Base-by-base conservation (phyloP, 2,113 vertebrate genomes). In the Pica pica region DNA sequence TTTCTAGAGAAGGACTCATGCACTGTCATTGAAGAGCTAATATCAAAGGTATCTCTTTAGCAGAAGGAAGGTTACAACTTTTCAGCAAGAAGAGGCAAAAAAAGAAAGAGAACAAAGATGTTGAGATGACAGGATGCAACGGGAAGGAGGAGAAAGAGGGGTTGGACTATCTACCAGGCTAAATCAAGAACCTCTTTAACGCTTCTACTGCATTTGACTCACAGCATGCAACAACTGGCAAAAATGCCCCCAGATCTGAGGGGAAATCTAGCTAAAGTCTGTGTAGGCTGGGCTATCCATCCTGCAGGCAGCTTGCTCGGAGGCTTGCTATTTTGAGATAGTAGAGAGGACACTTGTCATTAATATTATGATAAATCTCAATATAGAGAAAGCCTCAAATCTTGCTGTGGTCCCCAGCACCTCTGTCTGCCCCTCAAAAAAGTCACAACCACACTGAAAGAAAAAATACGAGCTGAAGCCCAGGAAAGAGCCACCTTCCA, bases 301-400 rank as follows among this genome's bases (percentile, higher is more conserved):
- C 94, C 94, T 93, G 93, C 83, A 75, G 93, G 94, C 94, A 94
- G 94, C 83, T 67, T 56, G 86, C 86, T 91, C 6, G 7, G 23
- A 55, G 93, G 68, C 91, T 71, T 89, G 80, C 94, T 94, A 94
- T 94, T 96, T 60, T 81, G 47, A 89, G 95, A 89, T 22, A 47
- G 87, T 13, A 52, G 68, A 90, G 64, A 92, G 73, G 60, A 76
- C 44, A 89, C 80, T 56, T 90, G 67, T 80, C 79, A 95, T 92
- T 83, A 95, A 89, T 92, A 83, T 81, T 55, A 59, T 11, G 89
- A 81, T 86, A 80, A 90, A 93, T 80, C 83, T 79, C 79, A 86
- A 37, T 26, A 39, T 0, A 83, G 83, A 92, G n/a, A 41, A 75
- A 87, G 52, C 9, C 57, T 87, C 56, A 37, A 47, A 56, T 7